phyloP scores from a whole-genome alignment of 30 jellyfish, hydroid and myxozoan genomes.

The Catostylus mosaicus region DNA sequence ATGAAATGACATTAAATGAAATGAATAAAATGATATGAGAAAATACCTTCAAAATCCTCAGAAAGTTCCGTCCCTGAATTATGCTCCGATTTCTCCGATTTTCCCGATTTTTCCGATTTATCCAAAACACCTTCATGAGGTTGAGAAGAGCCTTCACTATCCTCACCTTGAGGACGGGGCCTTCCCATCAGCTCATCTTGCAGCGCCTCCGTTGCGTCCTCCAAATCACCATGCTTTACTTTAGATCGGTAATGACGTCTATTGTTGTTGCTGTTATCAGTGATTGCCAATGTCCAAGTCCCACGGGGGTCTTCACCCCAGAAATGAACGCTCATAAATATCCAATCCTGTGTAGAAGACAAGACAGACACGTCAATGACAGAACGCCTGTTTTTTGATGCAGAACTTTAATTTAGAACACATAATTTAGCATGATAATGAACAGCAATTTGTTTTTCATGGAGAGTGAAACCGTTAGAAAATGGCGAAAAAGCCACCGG shows the following conservation, averaged over 20 bases:
- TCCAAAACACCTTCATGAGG: slow-evolving; percentile 66
- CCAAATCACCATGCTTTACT: slow-evolving; percentile 87
- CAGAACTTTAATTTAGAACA: too few relatives aligned
- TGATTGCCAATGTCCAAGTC: slow-evolving; percentile 95
- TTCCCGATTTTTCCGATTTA: too few relatives aligned
- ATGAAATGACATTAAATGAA: neutral
- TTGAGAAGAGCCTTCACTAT: slow-evolving; percentile 54
- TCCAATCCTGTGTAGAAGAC: slow-evolving; percentile 99
- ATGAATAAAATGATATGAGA: neutral
- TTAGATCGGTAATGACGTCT: slow-evolving; percentile 83
- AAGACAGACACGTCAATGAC: too few relatives aligned
- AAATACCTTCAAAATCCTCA: slow-evolving; percentile 77
- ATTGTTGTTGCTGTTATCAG: slow-evolving; percentile 88
- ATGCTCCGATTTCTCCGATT: neutral
- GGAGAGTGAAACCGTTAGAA: too few relatives aligned
- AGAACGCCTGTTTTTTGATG: too few relatives aligned
- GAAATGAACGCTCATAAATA: slow-evolving; percentile 99
- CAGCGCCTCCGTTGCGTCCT: slow-evolving; percentile 96
- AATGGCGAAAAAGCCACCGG: too few relatives aligned
- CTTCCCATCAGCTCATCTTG: slow-evolving; percentile 84
- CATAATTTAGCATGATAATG: too few relatives aligned
- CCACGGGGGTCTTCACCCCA: slow-evolving; percentile 99
- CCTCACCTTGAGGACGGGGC: slow-evolving; percentile 70
- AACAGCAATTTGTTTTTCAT: too few relatives aligned
- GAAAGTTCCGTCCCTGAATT: slow-evolving; percentile 37